A percentile compares a stretch with the other conserved stretches of the same genome.
phyloP scores from a whole-genome alignment of 2,113 vertebrate genomes.

The Amazona guildingii region DNA sequence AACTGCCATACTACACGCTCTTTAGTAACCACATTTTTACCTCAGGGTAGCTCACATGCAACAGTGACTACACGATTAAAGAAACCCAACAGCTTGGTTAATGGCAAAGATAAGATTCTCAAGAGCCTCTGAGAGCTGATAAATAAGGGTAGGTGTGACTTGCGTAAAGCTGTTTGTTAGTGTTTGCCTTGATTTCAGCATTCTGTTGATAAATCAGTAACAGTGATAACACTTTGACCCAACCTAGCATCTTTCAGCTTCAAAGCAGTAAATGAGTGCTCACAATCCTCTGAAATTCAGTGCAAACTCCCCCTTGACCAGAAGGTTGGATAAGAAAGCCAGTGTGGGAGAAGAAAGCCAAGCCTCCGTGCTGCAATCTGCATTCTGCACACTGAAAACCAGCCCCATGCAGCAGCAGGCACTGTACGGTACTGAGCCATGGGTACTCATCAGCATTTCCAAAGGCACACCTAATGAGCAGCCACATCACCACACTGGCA shows the following conservation, averaged over 20 bases:
- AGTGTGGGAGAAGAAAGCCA: neutral
- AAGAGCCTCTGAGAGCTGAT: neutral
- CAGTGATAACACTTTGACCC: neutral
- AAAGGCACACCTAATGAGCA: neutral
- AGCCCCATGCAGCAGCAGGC: neutral
- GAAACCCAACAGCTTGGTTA: neutral
- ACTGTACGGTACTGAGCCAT: fast-evolving
- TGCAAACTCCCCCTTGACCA: neutral
- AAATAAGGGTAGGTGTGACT: neutral
- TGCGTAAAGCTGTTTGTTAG: neutral
- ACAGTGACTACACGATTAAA: neutral
- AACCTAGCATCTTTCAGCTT: neutral
- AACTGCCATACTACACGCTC: neutral
- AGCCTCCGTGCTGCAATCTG: neutral
- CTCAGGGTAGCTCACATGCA: neutral
- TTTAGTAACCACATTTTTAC: fast-evolving
- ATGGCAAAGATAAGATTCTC: neutral
- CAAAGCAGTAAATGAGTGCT: neutral
- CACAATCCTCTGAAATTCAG: neutral
- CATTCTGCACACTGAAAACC: neutral
- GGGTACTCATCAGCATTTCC: neutral
- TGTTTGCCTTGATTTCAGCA: neutral
- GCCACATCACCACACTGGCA: neutral
- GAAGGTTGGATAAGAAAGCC: neutral
- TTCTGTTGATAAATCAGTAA: neutral